Evolutionary conservation across 2,113 vertebrate species (phyloP), one percentile per base, ranked within the genome.

Genomic region (Willisornis vidua): DNA sequence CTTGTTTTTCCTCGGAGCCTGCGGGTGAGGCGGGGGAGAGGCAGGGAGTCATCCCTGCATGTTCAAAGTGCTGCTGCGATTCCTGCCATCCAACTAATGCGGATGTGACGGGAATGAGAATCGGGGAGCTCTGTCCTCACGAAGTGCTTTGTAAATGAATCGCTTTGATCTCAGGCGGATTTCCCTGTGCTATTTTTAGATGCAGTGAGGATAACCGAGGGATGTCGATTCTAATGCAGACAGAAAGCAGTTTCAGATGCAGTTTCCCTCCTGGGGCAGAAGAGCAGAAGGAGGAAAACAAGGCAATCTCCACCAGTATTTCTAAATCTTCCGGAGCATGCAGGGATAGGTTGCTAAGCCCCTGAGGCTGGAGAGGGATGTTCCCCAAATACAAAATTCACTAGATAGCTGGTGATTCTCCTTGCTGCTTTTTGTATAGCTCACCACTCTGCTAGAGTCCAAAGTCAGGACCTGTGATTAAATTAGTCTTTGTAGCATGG

Each of bases 161-260:
- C 33, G 62, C 93, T 97, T 59, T 94, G 94, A 96, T 96, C 89
- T 94, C 91, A 17, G 92, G 77, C 93, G 93, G 96, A 65, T 96
- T 96, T 91, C 95, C 96, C 95, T 3, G 12, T 4, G 79, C 95
- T 96, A 96, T 95, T 96, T 97, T 96, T 93, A 65, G 96, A 16
- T 25, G 89, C 39, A 4, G 55, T 1, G 77, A 87, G 95, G 89
- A 79, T 80, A 94, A 88, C 91, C 59, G 22, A 95, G 85, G 76
- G 87, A 80, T 94, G 93, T 91, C 82, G 82, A 39, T 41, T 94
- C 79, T 89, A 58, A 75, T 75, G 95, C 96, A 95, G 89, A 49
- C 82, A 51, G 91, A 95, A 94, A 90, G 89, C 81, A 63, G 41
- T 54, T 95, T 71, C 93, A 74, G 75, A 86, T 20, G 90, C 90